Conservation (phyloP, 1,140 invertebrate genomes). For the Magallana gigas region DNA sequence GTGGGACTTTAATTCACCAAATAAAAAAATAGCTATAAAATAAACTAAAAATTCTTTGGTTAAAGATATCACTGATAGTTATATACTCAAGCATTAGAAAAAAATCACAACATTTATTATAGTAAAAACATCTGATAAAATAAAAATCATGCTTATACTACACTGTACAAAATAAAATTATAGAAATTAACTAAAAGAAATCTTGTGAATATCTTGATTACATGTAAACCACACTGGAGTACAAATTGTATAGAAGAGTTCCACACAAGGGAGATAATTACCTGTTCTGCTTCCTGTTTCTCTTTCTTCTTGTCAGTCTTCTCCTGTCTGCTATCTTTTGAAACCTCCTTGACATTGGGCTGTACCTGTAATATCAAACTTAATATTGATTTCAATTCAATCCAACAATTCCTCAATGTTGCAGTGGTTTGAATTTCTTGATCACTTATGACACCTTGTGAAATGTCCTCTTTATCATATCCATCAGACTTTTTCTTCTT, state of each 20-base stretch:
- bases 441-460: too few species aligned
- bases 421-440: too few species aligned
- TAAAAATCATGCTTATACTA: slow-evolving; percentile 14
- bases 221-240: slow-evolving; percentile 8
- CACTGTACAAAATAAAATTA: slow-evolving; percentile 31
- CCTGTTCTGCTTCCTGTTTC: slow-evolving; percentile 54
- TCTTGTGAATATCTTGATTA: slow-evolving; percentile 22
- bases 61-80: not conserved
- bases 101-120: slow-evolving; percentile 16
- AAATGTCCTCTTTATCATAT: too few species aligned
- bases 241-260: slow-evolving; percentile 18
- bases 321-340: slow-evolving; percentile 65
- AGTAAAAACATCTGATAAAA: not conserved
- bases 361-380: slow-evolving; percentile 54
- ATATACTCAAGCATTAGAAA: slow-evolving; percentile 14
- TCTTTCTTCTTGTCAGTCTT: slow-evolving; percentile 72
- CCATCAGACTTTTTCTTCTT: too few species aligned
- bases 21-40: too few species aligned
- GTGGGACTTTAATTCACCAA: too few species aligned
- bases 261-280: slow-evolving; percentile 37
- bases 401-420: too few species aligned
- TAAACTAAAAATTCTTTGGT: slow-evolving; percentile 10
- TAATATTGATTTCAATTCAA: too few species aligned
- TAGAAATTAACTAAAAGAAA: not conserved
- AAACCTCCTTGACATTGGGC: slow-evolving; percentile 59